These are phyloP conservation scores for Choristoneura rosaceana DNA, from an alignment of 2,888 invertebrate species.

Conservation along the genomic window DNA sequence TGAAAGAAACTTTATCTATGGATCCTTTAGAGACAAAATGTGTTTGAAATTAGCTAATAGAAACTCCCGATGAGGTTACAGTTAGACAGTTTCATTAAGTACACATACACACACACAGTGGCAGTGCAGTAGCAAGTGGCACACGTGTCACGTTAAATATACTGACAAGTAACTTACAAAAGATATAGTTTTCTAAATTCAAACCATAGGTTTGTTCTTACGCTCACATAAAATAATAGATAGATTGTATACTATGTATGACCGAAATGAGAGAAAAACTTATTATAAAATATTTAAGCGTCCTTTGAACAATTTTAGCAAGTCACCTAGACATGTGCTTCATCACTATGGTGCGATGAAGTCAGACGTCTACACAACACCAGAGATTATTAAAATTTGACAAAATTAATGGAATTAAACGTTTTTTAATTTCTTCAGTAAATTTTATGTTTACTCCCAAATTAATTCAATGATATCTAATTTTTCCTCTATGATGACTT, in stretches of 20 bases:
- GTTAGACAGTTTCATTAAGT: no score
- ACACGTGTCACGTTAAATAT: no score
- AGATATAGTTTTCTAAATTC: no score
- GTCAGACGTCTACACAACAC: conserved; percentile 81
- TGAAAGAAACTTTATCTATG: no score
- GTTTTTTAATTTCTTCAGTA: background rate
- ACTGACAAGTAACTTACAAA: no score
- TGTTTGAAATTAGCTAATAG: no score
- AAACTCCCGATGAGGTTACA: no score
- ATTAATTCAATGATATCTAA: background rate
- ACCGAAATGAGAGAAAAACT: background rate
- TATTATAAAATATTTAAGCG: conserved; percentile 20
- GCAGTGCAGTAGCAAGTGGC: no score
- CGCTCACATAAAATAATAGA: background rate
- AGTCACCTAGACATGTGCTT: conserved; percentile 82
- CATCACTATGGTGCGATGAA: conserved; percentile 78
- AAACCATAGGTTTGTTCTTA: background rate
- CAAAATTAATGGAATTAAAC: background rate
- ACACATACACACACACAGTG: no score
- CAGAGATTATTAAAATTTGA: conserved; percentile 33
- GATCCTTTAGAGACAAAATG: no score
- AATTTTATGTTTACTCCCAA: background rate
- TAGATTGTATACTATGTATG: background rate
- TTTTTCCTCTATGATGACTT: conserved; percentile 17
- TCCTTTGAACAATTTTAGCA: conserved; percentile 51